Base-by-base conservation (phyloP, 2,888 invertebrate genomes). In the Diarsia dahlii region DNA sequence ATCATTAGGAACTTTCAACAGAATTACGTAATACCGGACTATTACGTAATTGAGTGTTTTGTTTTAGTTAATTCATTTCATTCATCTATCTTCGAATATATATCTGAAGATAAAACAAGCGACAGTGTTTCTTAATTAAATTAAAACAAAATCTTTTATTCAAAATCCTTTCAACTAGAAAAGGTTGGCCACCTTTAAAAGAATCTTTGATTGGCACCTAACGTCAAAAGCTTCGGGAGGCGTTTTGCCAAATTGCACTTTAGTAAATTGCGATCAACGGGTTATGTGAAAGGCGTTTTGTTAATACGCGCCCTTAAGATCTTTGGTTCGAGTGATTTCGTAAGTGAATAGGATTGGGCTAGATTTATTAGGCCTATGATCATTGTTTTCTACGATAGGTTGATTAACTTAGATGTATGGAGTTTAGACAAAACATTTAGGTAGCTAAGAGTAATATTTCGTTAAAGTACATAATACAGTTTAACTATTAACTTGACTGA, bases 161-260 rank as follows among this genome's bases (percentile, higher is more conserved):
- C 54, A 73, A 45, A 54, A 70, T 70, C 23, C 34, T 70, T 66
- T 68, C 45, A 81, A 20, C 28, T 28, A 6, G 23, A 54, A 84
- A 87, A 85, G 65, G 90, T 89, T 87, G 70, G 34, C 28, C 23
- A 76, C 84, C 80, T 56, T 71, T 69, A 74, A 71, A 75, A 70
- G 74, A 87, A 84, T 80, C 70, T 78, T 88, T 88, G 89, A 90
- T 91, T 89, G 90, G 89, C 88, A 88, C 87, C 89, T 87, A 87
- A 86, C 80, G 83, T 78, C 68, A 71, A 81, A 76, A 68, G 78
- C 74, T 67, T 63, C 13, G 83, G 78, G 80, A 87, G 85, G 87
- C 88, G 86, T 89, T 88, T 85, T 86, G 75, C 78, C 84, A 87
- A 90, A 89, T 89, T 89, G 90, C 91, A 91, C 92, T 92, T 89